A percentile compares a stretch with the other conserved stretches of the same genome.
Conservation (phyloP, 2,113 vertebrate genomes). For the Petaurus breviceps region DNA sequence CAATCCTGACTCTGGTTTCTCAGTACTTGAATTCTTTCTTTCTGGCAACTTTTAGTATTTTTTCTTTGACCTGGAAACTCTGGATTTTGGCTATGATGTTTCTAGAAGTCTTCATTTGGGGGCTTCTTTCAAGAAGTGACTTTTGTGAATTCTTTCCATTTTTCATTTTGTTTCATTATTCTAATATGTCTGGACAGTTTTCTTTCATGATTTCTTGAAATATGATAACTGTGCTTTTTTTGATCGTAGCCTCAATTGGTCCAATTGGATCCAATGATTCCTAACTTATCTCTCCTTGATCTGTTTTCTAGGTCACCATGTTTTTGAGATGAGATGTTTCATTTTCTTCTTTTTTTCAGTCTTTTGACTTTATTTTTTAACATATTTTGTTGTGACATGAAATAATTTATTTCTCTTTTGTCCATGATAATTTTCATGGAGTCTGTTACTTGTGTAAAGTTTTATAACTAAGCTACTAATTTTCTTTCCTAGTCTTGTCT, state of each 20-base stretch:
- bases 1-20: no score
- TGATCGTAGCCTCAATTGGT: background rate
- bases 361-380: background rate
- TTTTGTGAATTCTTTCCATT: background rate
- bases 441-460: background rate
- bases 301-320: background rate
- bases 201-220: background rate
- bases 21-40: no score
- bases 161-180: background rate
- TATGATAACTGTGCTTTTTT: background rate
- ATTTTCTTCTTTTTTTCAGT: background rate
- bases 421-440: background rate
- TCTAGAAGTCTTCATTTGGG: background rate
- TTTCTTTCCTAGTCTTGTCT: no score
- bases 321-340: background rate
- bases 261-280: background rate
- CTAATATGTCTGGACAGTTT: background rate
- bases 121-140: background rate
- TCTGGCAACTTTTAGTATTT: no score
- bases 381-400: background rate
- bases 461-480: background rate
- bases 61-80: no score
- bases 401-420: background rate
- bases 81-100: no score
- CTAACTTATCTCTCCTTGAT: background rate